Evolutionary conservation across 2,113 vertebrate genomes (phyloP).

Genomic region (Serilophus lunatus): DNA sequence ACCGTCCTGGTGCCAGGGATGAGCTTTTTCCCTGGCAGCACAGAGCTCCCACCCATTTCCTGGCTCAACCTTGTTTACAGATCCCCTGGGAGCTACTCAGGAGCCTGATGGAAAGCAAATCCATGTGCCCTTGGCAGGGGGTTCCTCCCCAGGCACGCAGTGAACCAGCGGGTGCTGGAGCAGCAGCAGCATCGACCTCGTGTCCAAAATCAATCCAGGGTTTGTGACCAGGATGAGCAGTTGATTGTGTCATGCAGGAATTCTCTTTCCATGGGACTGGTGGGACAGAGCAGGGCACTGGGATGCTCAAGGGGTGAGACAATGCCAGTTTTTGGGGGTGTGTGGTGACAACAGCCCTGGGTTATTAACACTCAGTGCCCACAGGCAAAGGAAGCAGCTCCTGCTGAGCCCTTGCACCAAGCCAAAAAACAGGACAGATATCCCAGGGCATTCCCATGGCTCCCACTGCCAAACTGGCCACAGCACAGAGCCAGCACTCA

Average conservation of each 20-base stretch:
- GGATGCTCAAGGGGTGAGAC: neutral
- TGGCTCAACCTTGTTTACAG: neutral
- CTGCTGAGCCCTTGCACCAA: neutral
- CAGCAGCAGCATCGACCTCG: neutral
- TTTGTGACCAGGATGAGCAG: neutral
- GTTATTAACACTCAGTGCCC: neutral
- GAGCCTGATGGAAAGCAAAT: neutral
- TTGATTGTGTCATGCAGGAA: neutral
- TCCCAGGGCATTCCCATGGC: fast-evolving
- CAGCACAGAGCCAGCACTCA: conserved; percentile 10
- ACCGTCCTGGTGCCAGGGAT: fast-evolving
- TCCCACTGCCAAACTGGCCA: neutral
- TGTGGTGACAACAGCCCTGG: neutral
- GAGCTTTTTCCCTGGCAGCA: neutral
- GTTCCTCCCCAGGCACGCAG: neutral
- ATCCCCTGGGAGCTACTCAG: neutral
- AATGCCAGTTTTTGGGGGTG: neutral
- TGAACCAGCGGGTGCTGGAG: neutral
- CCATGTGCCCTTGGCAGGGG: fast-evolving
- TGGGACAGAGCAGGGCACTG: fast-evolving
- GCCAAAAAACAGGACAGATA: neutral
- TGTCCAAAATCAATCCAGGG: neutral
- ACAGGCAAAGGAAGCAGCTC: neutral
- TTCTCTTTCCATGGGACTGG: neutral
- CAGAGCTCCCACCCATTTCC: fast-evolving